phyloP scores from a whole-genome alignment of 2,113 vertebrate species.

The Penelope pileata region DNA sequence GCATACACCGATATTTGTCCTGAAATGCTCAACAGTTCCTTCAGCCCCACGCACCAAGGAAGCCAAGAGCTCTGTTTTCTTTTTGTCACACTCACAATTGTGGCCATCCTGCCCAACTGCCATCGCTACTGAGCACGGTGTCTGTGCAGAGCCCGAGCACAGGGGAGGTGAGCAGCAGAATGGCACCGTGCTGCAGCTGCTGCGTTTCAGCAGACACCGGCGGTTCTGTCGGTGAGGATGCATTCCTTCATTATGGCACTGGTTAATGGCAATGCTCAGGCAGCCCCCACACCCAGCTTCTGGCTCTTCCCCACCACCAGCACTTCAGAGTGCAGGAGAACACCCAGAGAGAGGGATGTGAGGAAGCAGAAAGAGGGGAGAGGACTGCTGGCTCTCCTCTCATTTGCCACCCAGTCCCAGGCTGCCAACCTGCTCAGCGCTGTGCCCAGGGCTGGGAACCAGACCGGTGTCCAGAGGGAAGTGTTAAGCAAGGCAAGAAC shows the following conservation, averaged over 20 bases:
- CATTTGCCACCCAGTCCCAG: not conserved
- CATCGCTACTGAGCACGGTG: fast-evolving
- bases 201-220: fast-evolving
- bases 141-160: not conserved
- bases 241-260: not conserved
- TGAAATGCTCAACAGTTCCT: not conserved
- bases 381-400: not conserved
- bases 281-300: not conserved
- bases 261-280: not conserved
- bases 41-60: not conserved
- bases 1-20: not conserved
- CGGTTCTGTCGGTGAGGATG: not conserved
- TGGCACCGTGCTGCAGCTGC: not conserved
- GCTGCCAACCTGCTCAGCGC: fast-evolving
- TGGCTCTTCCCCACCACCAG: not conserved
- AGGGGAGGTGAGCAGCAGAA: not conserved
- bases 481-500: not conserved
- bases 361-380: not conserved
- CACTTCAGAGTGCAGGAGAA: not conserved
- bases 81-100: not conserved
- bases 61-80: not conserved
- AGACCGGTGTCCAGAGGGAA: not conserved
- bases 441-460: not conserved
- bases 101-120: not conserved
- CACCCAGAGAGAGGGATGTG: not conserved